Percentiles rank a stretch among this genome's conserved stretches.
Evolutionary conservation across 2,888 invertebrate genomes (phyloP).

Genomic region (Anoplius nigerrimus): DNA sequence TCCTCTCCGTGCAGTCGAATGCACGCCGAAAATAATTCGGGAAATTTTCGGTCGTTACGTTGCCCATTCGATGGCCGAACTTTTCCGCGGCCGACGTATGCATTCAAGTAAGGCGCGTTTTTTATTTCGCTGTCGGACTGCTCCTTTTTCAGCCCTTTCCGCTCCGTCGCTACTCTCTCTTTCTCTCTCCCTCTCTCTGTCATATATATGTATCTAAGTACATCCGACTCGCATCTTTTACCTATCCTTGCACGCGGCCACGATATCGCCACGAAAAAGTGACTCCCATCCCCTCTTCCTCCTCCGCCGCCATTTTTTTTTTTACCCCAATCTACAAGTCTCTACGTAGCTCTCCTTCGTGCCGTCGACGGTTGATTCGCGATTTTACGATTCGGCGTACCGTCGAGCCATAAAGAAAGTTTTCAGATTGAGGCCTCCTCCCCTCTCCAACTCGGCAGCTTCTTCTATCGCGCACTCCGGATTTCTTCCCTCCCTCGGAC

Average conservation of each 20-base stretch:
- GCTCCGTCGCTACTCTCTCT: not conserved
- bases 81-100: conserved; percentile 28
- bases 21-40: conserved; percentile 40
- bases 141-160: not conserved
- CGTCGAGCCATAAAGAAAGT: conserved; percentile 48
- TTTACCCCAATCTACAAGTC: conserved; percentile 18
- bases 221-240: not conserved
- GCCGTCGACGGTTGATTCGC: conserved; percentile 43
- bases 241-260: not conserved
- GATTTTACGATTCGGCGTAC: conserved; percentile 50
- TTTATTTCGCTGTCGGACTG: conserved; percentile 6
- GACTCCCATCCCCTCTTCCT: not conserved
- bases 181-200: not conserved
- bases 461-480: not conserved
- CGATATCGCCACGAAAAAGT: not conserved
- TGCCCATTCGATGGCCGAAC: conserved; percentile 19
- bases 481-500: not conserved
- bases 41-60: conserved; percentile 44
- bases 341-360: conserved; percentile 33
- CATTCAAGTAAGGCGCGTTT: conserved; percentile 2
- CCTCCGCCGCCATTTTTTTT: conserved; percentile 21
- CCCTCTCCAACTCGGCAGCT: conserved; percentile 1
- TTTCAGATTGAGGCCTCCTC: conserved; percentile 40
- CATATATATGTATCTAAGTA: too few relatives aligned
- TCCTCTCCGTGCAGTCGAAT: not conserved